phyloP scores from a whole-genome alignment of 2,113 vertebrate species.

The Spheniscus mendiculus region DNA sequence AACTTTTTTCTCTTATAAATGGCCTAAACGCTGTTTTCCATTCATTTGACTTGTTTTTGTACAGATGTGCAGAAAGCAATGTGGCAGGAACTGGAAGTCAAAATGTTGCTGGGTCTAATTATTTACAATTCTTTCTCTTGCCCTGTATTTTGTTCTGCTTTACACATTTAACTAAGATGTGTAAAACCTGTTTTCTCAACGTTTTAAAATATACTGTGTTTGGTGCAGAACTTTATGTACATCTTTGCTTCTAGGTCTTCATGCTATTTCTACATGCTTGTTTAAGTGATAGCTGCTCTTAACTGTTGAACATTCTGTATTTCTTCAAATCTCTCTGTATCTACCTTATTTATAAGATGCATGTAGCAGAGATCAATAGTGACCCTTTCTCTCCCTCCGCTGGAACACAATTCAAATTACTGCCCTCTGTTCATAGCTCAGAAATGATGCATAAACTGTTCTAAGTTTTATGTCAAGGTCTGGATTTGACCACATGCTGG shows the following conservation, averaged over 20 bases:
- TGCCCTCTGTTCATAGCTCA: neutral
- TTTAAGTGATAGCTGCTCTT: neutral
- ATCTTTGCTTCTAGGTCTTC: neutral
- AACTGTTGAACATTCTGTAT: neutral
- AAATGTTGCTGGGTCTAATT: neutral
- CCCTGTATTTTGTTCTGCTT: neutral
- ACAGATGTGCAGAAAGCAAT: neutral
- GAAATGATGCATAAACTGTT: neutral
- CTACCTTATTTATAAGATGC: neutral
- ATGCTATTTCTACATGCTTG: neutral
- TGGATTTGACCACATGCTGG: neutral
- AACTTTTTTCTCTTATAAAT: neutral
- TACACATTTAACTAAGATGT: rapidly evolving
- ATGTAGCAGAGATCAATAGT: neutral
- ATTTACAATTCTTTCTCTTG: neutral
- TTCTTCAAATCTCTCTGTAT: neutral
- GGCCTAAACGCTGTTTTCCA: neutral
- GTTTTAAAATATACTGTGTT: neutral
- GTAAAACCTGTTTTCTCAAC: neutral
- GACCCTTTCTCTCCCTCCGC: neutral
- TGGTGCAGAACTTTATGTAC: neutral
- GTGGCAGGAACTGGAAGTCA: neutral
- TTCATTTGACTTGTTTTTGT: neutral
- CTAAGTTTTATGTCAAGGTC: neutral
- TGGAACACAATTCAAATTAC: neutral